These are phyloP conservation scores for Scalopus aquaticus DNA, from an alignment of 2,113 vertebrate species.

Conservation along the genomic window DNA sequence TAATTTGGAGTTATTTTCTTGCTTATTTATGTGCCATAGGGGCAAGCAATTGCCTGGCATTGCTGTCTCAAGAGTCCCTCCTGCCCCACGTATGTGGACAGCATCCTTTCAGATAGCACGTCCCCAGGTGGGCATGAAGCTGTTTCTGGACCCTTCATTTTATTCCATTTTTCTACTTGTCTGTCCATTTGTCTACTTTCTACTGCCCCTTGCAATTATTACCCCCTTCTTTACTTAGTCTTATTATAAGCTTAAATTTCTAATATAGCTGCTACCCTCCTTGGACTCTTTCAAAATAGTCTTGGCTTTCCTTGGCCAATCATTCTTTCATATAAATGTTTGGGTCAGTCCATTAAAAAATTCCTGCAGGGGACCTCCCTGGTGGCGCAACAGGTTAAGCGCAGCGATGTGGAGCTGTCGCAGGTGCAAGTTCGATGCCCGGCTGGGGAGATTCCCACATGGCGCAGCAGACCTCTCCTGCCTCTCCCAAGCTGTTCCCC, in stretches of 20 bases:
- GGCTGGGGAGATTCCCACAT: too few relatives aligned
- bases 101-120: not conserved
- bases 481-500: too few relatives aligned
- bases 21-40: not conserved
- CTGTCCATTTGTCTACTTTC: not conserved
- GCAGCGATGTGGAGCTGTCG: too few relatives aligned
- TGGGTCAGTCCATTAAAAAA: not conserved
- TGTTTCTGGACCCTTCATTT: not conserved
- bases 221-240: not conserved
- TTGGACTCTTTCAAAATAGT: not conserved
- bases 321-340: not conserved
- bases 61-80: not conserved
- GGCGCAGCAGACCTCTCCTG: too few relatives aligned
- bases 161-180: not conserved
- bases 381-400: too few relatives aligned
- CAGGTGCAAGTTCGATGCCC: too few relatives aligned
- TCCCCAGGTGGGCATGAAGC: not conserved
- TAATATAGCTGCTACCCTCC: not conserved
- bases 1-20: not conserved
- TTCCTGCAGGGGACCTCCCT: too few relatives aligned
- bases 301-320: not conserved
- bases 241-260: not conserved
- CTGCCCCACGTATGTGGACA: too few relatives aligned
- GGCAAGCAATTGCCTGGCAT: not conserved
- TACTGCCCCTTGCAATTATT: not conserved